Base-by-base conservation (phyloP, 2,797 vertebrate species). In the Oreochromis mossambicus region DNA sequence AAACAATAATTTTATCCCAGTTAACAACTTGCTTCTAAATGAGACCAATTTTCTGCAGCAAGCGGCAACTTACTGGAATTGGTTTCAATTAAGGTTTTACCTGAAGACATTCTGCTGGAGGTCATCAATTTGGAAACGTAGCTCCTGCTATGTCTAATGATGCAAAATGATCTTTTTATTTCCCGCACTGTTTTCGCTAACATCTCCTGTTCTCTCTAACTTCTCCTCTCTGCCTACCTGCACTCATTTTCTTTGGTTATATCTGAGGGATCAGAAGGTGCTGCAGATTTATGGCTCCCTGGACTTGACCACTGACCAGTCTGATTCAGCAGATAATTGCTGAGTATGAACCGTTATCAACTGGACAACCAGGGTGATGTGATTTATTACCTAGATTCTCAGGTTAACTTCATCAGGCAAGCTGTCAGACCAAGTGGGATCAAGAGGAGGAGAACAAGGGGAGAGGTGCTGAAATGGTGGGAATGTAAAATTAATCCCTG, bases 271-370 rank as follows among this genome's bases (percentile, higher is more conserved):
- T 93, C 91, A 83, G 84, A 77, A 78, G 81, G 78, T 55, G 73
- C 79, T 2, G 88, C 80, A 90, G 94, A 94, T 94, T 94, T 92
- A 95, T 92, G 88, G 83, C 88, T 89, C 84, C 83, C 66, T 17
- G 6, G 80, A 81, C 63, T 82, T n/a, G 77, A 84, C 36, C 50
- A 51, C 88, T 84, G 94, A 87, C 93, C 91, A 86, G 80, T 88
- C 88, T 85, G 92, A 95, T 92, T 88, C 89, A 78, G 90, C 88
- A 90, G 94, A 93, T 95, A 92, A 93, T 91, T 91, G 91, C 85
- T 73, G 86, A 91, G 89, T 86, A 86, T 91, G 90, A 90, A 90
- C 81, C 24, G 83, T 90, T 93, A 93, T 93, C 92, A 88, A 86
- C 68, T 11, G 86, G 91, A 91, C 88, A 83, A 91, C 81, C 83